Evolutionary conservation across 2,797 vertebrate genomes (phyloP).

Genomic region (Cygnus olor): DNA sequence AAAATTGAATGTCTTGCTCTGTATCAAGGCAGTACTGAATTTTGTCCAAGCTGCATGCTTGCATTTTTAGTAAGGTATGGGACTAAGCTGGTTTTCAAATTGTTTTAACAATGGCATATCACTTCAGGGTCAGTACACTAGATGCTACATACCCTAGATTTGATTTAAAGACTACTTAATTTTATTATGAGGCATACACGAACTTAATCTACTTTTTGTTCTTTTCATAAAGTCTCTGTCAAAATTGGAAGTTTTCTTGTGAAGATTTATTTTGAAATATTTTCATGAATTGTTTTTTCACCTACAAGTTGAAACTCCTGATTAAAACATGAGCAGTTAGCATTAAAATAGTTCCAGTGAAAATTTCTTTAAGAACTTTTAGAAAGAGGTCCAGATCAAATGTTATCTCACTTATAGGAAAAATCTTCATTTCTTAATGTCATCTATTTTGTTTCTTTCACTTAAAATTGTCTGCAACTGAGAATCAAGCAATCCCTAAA

Average conservation of each 20-base stretch:
- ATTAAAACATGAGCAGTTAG: not conserved
- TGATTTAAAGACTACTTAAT: not conserved
- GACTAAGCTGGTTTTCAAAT: not conserved
- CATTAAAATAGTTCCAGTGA: not conserved
- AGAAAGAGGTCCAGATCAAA: not conserved
- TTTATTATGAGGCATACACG: not conserved
- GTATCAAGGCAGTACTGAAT: not conserved
- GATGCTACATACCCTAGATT: not conserved
- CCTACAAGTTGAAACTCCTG: not conserved
- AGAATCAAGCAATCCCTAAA: not conserved
- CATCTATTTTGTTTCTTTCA: not conserved
- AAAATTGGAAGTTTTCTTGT: not conserved
- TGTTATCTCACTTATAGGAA: not conserved
- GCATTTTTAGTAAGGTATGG: not conserved
- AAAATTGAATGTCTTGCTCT: not conserved
- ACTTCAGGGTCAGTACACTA: not conserved
- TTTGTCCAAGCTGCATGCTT: not conserved
- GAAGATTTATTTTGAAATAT: not conserved
- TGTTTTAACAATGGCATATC: not conserved
- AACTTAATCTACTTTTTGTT: not conserved
- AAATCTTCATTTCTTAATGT: not conserved
- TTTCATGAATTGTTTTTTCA: not conserved
- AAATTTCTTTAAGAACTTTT: not conserved
- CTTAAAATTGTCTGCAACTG: not conserved
- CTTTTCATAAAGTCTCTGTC: not conserved